Evolutionary conservation across 2,888 invertebrate genomes (phyloP), one percentile per base, ranked within the genome.

Genomic region (Melinaea menophilus): DNA sequence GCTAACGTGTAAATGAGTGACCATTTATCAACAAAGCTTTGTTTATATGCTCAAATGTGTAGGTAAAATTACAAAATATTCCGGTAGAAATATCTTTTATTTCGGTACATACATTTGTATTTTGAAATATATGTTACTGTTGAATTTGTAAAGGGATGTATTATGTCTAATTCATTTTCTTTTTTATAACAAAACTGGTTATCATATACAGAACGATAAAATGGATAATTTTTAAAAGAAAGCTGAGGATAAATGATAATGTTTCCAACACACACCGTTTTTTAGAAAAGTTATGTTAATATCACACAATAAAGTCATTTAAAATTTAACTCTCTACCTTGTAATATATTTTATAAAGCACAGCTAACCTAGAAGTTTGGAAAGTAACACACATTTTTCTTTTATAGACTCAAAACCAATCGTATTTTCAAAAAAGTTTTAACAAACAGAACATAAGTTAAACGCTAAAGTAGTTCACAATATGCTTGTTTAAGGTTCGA

Each of bases 401-500:
- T 51, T 51, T 51, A 51, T 51, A 31, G 7, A 22, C 13, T 51
- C 9, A 51, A 31, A 51, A 5, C 31, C 22, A 31, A 51, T 31
- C 22, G 51, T 51, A 51, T 51, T 51, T 51, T 51, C 51, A 62
- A 64, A 59, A 64, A 58, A 57, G 58, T 62, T 64, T 51, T 51
- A 59, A 46, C 56, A 62, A 67, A 64, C 51, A 51, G 51, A 51
- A 51, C 51, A 59, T 67, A 67, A 62, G 66, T 60, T 61, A 61
- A 63, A 63, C 46, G 58, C 59, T 54, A 66, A 62, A 70, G 62
- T 55, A 62, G 59, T 68, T 47, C 56, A 66, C 68, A 69, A 64
- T 65, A 64, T 54, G 62, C 48, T 69, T 63, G 63, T 64, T 66
- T 64, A 58, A 62, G 60, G 59, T 64, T 58, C 61, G 64, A 57